A percentile compares a stretch with the other conserved stretches of the same genome.
Evolutionary conservation across 2,888 invertebrate genomes (phyloP).

Genomic region (Exocentrus adspersus): DNA sequence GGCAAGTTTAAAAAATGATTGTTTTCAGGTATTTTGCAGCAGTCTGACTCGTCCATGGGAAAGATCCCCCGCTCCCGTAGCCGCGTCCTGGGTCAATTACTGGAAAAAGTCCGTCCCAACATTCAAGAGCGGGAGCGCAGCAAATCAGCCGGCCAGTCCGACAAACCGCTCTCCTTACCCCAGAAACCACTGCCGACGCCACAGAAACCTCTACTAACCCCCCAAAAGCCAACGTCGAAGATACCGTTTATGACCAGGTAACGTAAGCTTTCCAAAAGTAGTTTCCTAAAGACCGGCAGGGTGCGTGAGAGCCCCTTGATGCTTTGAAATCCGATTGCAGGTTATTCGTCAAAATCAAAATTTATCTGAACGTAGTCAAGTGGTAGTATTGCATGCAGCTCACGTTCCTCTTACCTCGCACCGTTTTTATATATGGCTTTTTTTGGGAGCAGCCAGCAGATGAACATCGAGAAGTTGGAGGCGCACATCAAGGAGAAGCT

Average conservation of each 20-base stretch:
- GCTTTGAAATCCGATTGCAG: neutral
- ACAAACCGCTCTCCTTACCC: conserved; percentile 49
- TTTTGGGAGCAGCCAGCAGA: conserved; percentile 50
- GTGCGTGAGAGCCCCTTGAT: too few species aligned
- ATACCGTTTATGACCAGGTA: conserved; percentile 42
- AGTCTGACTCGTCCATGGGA: conserved; percentile 56
- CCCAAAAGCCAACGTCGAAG: conserved; percentile 1
- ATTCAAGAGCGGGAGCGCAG: conserved; percentile 60
- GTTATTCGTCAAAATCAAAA: neutral
- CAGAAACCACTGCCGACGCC: conserved; percentile 37
- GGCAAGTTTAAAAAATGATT: too few species aligned
- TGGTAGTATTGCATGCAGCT: neutral
- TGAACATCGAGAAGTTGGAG: conserved; percentile 62
- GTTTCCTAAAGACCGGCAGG: too few species aligned
- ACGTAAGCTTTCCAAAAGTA: too few species aligned
- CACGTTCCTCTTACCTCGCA: neutral
- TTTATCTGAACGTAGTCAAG: neutral
- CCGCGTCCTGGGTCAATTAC: conserved; percentile 67
- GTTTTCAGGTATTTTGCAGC: conserved; percentile 55
- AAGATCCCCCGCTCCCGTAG: conserved; percentile 62
- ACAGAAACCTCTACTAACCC: conserved; percentile 43
- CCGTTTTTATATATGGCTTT: neutral
- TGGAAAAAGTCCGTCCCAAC: conserved; percentile 67
- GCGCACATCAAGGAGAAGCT: conserved; percentile 64
- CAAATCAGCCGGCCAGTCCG: conserved; percentile 59